Evolutionary conservation across 1,140 invertebrate species (phyloP), one percentile per base, ranked within the genome.

Genomic region (Hestina assimilis): DNA sequence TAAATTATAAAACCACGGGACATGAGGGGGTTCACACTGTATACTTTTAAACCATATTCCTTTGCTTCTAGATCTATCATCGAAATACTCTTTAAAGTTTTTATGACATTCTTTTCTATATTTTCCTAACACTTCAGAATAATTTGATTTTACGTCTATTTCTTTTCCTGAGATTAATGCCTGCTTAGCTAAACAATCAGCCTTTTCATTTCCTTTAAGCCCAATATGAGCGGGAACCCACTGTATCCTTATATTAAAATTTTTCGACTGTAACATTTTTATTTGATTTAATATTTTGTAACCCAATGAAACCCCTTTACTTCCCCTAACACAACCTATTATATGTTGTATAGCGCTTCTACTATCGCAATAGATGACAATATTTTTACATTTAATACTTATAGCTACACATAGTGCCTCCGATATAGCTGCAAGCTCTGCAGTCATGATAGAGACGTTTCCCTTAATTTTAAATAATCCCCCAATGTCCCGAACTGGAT

Each of bases 1-100:
- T 11, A 9, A 31, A 5, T 31, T 11, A 5, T 3, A 11, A 12
- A 38, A 38, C 41, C 52, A 54, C 11, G 52, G 41, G 6, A 35
- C 45, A 33, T 21, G 52, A 35, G 31, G 53, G 28, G 43, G 53
- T 24, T 47, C 42, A 47, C 15, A 15, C 21, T 56, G 53, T 20
- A 56, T 12, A 20, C 4, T 47, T n/a, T 40, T 46, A 20, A 20
- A 56, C 53, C 53, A 56, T 12, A 54, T 54, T 33, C 52, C 52
- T 24, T 54, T 54, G 19, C 12, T 2, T 31, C 11, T 20, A 6
- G 40, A 33, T 23, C 23, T 35, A 12, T 43, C 20, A 29, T 45
- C 14, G 9, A 43, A 29, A 26, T 31, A 54, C 40, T n/a, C n/a
- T 35, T 11, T 31, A 31, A 31, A 31, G n/a, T 12, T 12, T 31